Evolutionary conservation across 35 echinoderm and acorn worm species (phyloP), one percentile per base, ranked within the genome.

Genomic region (Eucidaris tribuloides): DNA sequence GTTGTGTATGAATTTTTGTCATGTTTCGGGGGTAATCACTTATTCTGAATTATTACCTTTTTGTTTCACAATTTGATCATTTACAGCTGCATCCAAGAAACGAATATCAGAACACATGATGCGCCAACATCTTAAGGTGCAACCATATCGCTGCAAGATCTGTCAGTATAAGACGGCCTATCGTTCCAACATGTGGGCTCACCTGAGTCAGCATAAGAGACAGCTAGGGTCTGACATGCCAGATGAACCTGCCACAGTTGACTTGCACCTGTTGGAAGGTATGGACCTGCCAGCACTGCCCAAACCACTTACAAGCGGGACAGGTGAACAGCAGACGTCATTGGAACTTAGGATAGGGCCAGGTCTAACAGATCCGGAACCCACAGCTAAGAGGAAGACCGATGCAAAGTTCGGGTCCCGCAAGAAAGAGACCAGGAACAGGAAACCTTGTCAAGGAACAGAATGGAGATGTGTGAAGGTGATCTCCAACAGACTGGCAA

Each of bases 171-270:
- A 62, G 27, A 91, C 89, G 32, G 78, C 83, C 40, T 91, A 91
- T 52, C 85, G 89, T 76, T 82, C 82, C 6, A 91, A 91, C 42
- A 91, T 91, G 89, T 91, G 89, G 89, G 86, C 85, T 49, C 89
- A 91, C 29, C 56, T 91, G 43, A 76, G 86, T 40, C 76, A 86
- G 48, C 89, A 91, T 77, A 76, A 68, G 35, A 85, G 58, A 13
- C 9, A 74, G 33, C n/a, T 74, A 22, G 68, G 68, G 3, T 9
- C 29, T 41, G 68, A 74, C 17, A 74, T 74, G 68, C 68, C 5
- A 44, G 68, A 74, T 7, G 68, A 74, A 18, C 68, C 68, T 5
- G 68, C 44, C 18, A 13, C 41, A 11, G 41, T 74, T 9, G 68
- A 74, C 9, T 7, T 44, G 29, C 35, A 74, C 29, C 68, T 74